Evolutionary conservation across 2,113 vertebrate species (phyloP).

Genomic region (Oxyura jamaicensis): DNA sequence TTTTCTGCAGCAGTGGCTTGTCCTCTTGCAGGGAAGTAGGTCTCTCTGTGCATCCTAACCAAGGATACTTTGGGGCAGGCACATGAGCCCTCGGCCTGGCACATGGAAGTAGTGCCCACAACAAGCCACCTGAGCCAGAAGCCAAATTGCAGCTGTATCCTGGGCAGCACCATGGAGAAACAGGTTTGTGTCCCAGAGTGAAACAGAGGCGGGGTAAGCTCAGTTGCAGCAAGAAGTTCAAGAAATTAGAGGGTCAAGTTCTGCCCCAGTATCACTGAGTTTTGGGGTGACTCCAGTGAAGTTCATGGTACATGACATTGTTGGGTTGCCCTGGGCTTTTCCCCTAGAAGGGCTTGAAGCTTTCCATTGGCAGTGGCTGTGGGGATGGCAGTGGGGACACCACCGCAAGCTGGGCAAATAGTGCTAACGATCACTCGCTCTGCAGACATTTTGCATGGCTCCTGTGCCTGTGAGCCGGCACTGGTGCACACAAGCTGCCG

Average conservation of each 20-base stretch:
- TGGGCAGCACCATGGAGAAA: not conserved
- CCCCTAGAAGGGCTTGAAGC: not conserved
- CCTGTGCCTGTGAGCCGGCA: fast-evolving
- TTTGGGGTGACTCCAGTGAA: not conserved
- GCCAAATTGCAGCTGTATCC: not conserved
- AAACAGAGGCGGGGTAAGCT: not conserved
- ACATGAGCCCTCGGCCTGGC: fast-evolving
- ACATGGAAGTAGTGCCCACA: not conserved
- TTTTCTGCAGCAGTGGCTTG: not conserved
- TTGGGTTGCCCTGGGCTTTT: not conserved
- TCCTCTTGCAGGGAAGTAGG: not conserved
- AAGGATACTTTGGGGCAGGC: not conserved
- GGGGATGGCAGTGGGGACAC: fast-evolving
- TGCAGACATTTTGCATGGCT: not conserved
- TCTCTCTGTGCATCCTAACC: not conserved
- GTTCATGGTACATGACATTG: not conserved
- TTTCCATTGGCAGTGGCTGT: fast-evolving
- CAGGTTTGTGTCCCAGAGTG: fast-evolving
- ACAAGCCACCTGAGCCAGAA: not conserved
- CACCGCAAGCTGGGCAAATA: not conserved
- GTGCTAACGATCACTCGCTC: not conserved
- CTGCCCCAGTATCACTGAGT: not conserved
- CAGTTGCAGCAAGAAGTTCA: not conserved
- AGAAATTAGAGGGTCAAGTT: not conserved
- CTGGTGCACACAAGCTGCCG: not conserved